Evolutionary conservation across 1,140 invertebrate genomes (phyloP).

Genomic region (Drosophila oshimai): DNA sequence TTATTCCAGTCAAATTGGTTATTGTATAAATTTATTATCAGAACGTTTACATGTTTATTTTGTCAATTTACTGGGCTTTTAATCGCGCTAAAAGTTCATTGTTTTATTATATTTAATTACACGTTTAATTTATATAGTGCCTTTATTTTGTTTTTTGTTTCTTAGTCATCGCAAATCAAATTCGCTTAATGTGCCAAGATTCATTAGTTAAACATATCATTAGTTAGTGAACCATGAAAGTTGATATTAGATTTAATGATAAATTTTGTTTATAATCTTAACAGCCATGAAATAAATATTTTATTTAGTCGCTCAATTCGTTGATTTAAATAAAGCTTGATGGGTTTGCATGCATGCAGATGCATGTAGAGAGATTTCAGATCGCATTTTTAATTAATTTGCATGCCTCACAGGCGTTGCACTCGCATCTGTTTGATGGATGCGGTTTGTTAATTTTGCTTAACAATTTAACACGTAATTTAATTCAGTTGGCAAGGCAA

Average conservation of each 20-base stretch:
- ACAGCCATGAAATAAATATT: slow-evolving; percentile 44
- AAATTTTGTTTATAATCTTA: slow-evolving; percentile 28
- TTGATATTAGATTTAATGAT: slow-evolving; percentile 55
- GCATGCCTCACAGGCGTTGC: slow-evolving; percentile 39
- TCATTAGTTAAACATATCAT: slow-evolving; percentile 61
- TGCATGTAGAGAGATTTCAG: slow-evolving; percentile 2
- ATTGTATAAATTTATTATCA: not conserved
- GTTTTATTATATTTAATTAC: not conserved
- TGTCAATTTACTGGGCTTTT: not conserved
- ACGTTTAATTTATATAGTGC: slow-evolving; percentile 4
- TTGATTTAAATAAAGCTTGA: slow-evolving; percentile 30
- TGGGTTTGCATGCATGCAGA: slow-evolving; percentile 1
- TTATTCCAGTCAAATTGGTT: not conserved
- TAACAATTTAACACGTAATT: slow-evolving; percentile 68
- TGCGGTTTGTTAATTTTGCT: slow-evolving; percentile 52
- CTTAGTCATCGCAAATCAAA: slow-evolving; percentile 10
- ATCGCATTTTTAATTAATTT: slow-evolving; percentile 58
- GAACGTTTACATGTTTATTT: not conserved
- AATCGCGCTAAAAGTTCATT: not conserved
- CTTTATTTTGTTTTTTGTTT: slow-evolving; percentile 16
- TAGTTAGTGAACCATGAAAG: slow-evolving; percentile 53
- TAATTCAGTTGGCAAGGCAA: slow-evolving; percentile 40
- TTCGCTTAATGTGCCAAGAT: slow-evolving; percentile 16
- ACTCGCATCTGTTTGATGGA: slow-evolving; percentile 23
- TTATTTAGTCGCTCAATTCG: slow-evolving; percentile 16